Percentiles rank a stretch among this genome's conserved stretches.
phyloP scores from a whole-genome alignment of 2,888 invertebrate genomes.

The Augochlorella aurata region DNA sequence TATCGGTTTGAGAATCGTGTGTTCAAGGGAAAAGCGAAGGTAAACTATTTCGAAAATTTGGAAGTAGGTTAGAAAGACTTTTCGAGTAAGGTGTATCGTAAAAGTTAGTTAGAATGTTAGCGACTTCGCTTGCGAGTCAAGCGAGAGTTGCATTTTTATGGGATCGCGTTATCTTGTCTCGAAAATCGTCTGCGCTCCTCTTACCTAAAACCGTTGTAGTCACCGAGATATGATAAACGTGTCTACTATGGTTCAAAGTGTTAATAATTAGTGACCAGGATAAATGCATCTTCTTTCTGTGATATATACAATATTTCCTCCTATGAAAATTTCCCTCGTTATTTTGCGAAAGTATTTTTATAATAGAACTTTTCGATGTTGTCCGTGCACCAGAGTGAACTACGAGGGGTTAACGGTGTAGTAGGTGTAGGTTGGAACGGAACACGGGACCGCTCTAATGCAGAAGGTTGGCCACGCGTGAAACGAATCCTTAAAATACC shows the following conservation, averaged over 20 bases:
- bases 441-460: not conserved
- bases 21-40: too few species aligned
- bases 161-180: constrained; percentile 10
- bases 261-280: not conserved
- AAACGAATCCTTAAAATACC: constrained; percentile 26
- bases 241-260: not conserved
- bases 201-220: not conserved
- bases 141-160: not conserved
- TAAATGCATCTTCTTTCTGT: too few species aligned
- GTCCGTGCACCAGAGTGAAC: too few species aligned
- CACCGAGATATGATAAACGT: not conserved
- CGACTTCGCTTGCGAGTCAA: not conserved
- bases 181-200: constrained; percentile 1
- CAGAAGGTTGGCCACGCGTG: not conserved
- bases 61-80: not conserved
- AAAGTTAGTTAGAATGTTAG: not conserved
- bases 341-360: too few species aligned
- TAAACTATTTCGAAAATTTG: not conserved
- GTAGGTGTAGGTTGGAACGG: constrained; percentile 3
- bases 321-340: too few species aligned
- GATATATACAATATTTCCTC: too few species aligned
- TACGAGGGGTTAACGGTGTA: not conserved
- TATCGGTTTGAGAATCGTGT: too few species aligned
- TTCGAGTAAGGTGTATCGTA: not conserved
- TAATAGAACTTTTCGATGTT: too few species aligned